phyloP scores from a whole-genome alignment of 2,797 vertebrate species.

The Peromyscus attwateri region DNA sequence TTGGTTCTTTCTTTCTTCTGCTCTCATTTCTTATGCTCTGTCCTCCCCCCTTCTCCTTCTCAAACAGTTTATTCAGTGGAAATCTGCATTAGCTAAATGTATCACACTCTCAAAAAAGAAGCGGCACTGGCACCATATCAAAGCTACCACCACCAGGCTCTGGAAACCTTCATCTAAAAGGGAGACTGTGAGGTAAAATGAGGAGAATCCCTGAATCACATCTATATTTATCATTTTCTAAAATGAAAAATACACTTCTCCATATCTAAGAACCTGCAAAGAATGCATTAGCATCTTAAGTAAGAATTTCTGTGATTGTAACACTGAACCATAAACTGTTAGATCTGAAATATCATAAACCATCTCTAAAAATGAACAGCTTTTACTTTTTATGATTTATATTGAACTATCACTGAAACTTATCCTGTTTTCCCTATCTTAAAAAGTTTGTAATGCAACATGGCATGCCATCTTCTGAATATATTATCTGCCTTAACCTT shows the following conservation, averaged over 20 bases:
- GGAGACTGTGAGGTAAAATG: background rate
- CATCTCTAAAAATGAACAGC: constrained; percentile 18
- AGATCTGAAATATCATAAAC: constrained; percentile 17
- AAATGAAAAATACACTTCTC: background rate
- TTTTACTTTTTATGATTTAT: background rate
- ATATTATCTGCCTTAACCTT: background rate
- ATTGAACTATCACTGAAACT: background rate
- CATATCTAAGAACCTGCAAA: constrained; percentile 35
- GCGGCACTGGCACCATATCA: background rate
- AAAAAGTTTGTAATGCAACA: background rate
- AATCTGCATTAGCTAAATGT: constrained; percentile 14
- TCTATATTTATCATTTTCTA: constrained; percentile 11
- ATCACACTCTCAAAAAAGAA: background rate
- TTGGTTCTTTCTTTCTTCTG: background rate
- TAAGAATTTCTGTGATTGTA: constrained; percentile 1
- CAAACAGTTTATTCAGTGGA: constrained; percentile 14
- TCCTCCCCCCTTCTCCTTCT: background rate
- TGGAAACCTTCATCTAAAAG: constrained; percentile 26
- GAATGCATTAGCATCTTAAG: background rate
- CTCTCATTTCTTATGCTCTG: background rate
- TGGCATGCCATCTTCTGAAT: background rate
- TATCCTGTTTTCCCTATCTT: background rate
- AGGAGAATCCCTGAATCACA: background rate
- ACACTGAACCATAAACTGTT: constrained; percentile 2
- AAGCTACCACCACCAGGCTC: background rate